These are phyloP conservation scores for Tinea semifulvella DNA, from an alignment of 2,888 invertebrate genomes.

Conservation along the genomic window DNA sequence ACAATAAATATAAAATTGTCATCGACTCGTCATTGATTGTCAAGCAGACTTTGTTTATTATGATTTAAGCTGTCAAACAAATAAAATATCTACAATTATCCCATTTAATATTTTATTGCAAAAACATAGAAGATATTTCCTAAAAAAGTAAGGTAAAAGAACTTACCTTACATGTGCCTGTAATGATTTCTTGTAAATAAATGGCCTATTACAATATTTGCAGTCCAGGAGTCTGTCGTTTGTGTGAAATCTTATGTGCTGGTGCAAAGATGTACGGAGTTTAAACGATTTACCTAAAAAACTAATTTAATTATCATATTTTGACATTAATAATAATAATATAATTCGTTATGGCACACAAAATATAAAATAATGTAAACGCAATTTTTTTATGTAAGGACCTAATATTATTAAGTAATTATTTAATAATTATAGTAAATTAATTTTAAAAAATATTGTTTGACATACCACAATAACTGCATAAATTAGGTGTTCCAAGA, in stretches of 20 bases:
- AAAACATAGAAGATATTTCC: no score
- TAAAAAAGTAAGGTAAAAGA: not conserved
- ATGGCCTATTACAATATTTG: not conserved
- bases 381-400: no score
- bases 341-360: not conserved
- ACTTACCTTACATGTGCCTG: conserved; percentile 5
- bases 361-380: no score
- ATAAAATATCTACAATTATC: no score
- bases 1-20: no score
- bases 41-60: no score
- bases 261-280: conserved; percentile 16
- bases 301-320: no score
- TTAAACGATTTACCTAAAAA: conserved; percentile 17
- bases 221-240: not conserved
- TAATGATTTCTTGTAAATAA: not conserved
- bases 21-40: no score
- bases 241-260: conserved; percentile 16
- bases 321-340: not conserved
- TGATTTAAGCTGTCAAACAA: no score
- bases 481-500: conserved; percentile 9
- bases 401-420: no score
- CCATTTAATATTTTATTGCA: no score
- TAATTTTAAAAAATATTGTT: not conserved
- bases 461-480: conserved; percentile 16
- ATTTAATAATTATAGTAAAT: no score